These are phyloP conservation scores for Parascotia fuliginaria DNA, from an alignment of 2,888 invertebrate genomes.

Conservation along the genomic window DNA sequence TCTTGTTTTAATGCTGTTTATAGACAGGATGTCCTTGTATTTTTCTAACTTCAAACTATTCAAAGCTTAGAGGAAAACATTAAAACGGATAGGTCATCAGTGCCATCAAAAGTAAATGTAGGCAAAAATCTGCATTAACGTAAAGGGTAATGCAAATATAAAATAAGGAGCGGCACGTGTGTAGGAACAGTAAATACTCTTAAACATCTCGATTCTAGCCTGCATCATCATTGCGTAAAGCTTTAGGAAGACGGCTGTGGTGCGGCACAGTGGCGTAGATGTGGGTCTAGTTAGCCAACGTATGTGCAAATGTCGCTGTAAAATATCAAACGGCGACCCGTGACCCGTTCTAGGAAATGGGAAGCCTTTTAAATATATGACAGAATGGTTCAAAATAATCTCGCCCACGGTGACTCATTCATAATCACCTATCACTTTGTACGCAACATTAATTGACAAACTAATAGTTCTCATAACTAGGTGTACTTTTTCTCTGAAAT, in stretches of 20 bases:
- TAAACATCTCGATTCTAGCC: constrained; percentile 47
- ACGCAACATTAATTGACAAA: constrained; percentile 26
- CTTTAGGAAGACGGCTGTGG: constrained; percentile 54
- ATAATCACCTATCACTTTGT: constrained; percentile 21
- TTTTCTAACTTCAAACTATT: constrained; percentile 8
- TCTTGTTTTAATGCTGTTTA: constrained; percentile 20
- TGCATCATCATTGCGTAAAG: constrained; percentile 68
- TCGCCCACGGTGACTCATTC: constrained; percentile 31
- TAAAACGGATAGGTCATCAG: constrained; percentile 32
- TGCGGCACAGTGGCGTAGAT: constrained; percentile 47
- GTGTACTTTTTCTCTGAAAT: constrained; percentile 18
- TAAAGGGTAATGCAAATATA: constrained; percentile 40
- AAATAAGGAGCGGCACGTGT: constrained; percentile 42
- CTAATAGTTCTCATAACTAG: constrained; percentile 29
- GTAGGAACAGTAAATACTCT: constrained; percentile 44
- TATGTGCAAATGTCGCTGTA: constrained; percentile 73
- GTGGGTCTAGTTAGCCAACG: constrained; percentile 67
- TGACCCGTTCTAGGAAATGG: constrained; percentile 68
- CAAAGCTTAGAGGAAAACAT: constrained; percentile 25
- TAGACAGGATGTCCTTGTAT: constrained; percentile 26
- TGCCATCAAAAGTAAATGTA: constrained; percentile 37
- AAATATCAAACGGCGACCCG: constrained; percentile 76
- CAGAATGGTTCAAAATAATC: constrained; percentile 18
- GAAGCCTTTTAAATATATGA: constrained; percentile 51
- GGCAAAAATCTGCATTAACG: constrained; percentile 37